Base-by-base conservation (phyloP, 2,888 invertebrate species). In the Agrochola circellaris region DNA sequence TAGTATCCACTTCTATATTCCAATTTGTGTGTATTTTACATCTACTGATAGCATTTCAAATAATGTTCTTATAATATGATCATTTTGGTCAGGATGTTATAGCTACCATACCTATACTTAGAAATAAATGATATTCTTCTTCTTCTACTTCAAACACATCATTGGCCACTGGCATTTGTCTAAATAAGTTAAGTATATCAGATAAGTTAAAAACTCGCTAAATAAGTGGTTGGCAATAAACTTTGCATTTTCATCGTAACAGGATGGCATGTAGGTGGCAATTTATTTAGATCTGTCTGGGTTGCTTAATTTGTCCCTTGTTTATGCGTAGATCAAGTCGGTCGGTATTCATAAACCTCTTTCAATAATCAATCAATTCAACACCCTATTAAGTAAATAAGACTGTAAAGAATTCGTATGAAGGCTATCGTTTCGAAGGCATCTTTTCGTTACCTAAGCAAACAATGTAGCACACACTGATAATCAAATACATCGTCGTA, bases 181-280 rank as follows among this genome's bases (percentile, higher is more conserved):
- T 15, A 34, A 75, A 38, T 60, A 38, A 7, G 6, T 8, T 23
- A 15, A 20, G 9, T 9, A 42, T 42, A 56, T 51, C 17, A 48
- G 5, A 42, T 8, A 17, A 51, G 15, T 51, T n/a, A 17, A 20
- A 51, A 51, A 34, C 13, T n/a, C 20, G 17, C 17, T 30, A 30
- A 30, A 9, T 34, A 61, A 20, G 9, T 64, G n/a, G n/a, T 56
- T 34, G 13, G 54, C 65, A n/a, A 62, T 56, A 38, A 67, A 83
- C 11, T 61, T 61, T 34, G 15, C 30, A 66, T 60, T 83, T 60
- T 64, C 34, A 54, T 26, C 15, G 48, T 61, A 78, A 38, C 45
- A 58, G 38, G 45, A 51, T n/a, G 67, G 42, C 67, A 54, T 79
- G 60, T 66, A 66, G 84, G 80, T 54, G 58, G 58, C 51, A 62